Conservation (phyloP, 92 coral and sea anemone genomes). For the Phenganax stokvisi region DNA sequence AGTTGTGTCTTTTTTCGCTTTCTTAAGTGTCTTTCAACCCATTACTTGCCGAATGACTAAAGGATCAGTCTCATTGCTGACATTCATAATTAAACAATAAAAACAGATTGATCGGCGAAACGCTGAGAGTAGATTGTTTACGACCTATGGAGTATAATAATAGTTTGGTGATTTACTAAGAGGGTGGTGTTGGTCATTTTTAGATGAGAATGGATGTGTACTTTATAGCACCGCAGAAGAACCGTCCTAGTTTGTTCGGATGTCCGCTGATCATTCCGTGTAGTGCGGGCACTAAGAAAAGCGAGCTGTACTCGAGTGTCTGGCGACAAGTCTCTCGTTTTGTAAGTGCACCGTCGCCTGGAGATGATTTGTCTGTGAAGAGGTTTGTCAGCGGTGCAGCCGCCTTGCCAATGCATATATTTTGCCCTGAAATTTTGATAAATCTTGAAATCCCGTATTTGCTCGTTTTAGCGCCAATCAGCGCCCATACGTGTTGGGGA, state of each 20-base stretch:
- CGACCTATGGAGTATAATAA: no score
- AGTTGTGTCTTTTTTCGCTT: no score
- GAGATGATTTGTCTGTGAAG: constrained; percentile 48
- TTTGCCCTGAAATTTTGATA: background rate
- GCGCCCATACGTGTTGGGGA: no score
- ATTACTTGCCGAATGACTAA: no score
- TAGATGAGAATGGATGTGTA: constrained; percentile 85
- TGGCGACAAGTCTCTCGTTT: constrained; percentile 92
- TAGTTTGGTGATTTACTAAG: no score
- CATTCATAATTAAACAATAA: no score
- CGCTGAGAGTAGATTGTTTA: no score
- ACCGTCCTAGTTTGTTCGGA: constrained; percentile 91
- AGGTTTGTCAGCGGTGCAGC: background rate
- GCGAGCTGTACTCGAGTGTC: constrained; percentile 76
- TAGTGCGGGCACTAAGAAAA: constrained; percentile 63
- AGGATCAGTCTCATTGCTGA: no score
- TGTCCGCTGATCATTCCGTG: constrained; percentile 89
- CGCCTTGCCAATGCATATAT: background rate
- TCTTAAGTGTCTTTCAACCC: no score
- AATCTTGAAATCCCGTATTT: background rate
- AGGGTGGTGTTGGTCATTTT: background rate
- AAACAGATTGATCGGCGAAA: no score
- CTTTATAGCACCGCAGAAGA: constrained; percentile 95
- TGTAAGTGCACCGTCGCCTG: constrained; percentile 92
- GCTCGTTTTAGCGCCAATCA: no score